Evolutionary conservation across 2,797 vertebrate genomes (phyloP).

Genomic region (Leptodactylus fallax): DNA sequence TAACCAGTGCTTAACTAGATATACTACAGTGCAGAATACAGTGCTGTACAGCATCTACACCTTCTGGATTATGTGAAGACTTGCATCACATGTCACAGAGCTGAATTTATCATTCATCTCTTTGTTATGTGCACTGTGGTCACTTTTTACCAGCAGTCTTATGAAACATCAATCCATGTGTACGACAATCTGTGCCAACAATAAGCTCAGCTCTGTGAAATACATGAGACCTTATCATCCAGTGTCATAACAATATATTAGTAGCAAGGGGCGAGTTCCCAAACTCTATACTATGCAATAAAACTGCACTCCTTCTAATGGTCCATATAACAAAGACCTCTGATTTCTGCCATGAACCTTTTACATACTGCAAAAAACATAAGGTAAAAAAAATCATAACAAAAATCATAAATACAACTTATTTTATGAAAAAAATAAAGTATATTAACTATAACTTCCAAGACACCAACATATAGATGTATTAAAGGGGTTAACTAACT

Average conservation of each 20-base stretch:
- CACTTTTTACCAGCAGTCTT: neutral
- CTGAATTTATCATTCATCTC: neutral
- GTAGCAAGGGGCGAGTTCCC: neutral
- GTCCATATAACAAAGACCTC: neutral
- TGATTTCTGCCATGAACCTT: neutral
- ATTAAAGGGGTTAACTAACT: no score
- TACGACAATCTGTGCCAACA: neutral
- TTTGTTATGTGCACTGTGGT: neutral
- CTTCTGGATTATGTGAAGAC: neutral
- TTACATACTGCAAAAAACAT: neutral
- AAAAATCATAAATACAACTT: no score
- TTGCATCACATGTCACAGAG: neutral
- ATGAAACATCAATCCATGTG: neutral
- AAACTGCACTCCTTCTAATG: no score
- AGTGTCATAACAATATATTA: neutral
- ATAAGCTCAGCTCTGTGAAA: neutral
- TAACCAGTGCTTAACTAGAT: conserved; percentile 23
- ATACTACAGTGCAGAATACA: neutral
- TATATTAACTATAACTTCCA: no score
- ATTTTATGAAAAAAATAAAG: no score
- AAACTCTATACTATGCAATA: neutral
- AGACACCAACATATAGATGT: no score
- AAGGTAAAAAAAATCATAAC: no score
- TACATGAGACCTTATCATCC: neutral
- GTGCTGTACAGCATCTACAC: neutral